Conservation (phyloP, 2,888 invertebrate species). For the Eledona agricola region DNA sequence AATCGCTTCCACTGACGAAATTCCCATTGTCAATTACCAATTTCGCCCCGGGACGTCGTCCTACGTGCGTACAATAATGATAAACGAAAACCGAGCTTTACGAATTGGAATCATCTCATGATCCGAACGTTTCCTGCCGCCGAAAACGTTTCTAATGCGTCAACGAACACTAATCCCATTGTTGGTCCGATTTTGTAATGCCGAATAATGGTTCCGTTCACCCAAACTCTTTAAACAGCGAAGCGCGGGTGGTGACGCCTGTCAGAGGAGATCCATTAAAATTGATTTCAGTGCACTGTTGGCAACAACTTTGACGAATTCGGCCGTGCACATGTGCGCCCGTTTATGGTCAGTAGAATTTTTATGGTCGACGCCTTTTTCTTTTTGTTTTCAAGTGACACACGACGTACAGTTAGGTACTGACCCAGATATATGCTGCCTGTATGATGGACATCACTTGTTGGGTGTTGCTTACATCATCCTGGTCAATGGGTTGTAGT, state of each 20-base stretch:
- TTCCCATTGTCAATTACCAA: conserved; percentile 19
- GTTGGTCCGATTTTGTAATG: conserved; percentile 19
- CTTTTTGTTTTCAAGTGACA: too few relatives aligned
- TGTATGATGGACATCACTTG: too few relatives aligned
- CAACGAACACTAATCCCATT: conserved; percentile 18
- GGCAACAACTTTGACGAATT: too few relatives aligned
- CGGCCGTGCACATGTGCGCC: conserved; percentile 14
- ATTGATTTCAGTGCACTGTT: too few relatives aligned
- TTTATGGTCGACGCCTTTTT: conserved; percentile 6
- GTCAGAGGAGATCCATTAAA: too few relatives aligned
- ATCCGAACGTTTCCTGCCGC: conserved; percentile 2
- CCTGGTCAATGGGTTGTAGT: conserved; percentile 7
- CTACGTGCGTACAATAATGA: conserved; percentile 7
- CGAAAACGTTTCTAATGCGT: too few relatives aligned
- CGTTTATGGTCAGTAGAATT: conserved; percentile 2
- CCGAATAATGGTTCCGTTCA: conserved; percentile 23
- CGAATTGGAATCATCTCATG: too few relatives aligned
- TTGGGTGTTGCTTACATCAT: too few relatives aligned
- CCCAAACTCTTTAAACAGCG: too few relatives aligned
- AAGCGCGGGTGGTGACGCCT: too few relatives aligned
- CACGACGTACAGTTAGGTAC: too few relatives aligned
- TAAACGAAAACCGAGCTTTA: conserved; percentile 13
- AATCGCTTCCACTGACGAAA: conserved; percentile 12
- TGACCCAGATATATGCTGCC: too few relatives aligned
- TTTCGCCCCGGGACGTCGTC: conserved; percentile 4